Evolutionary conservation across 2,888 invertebrate species (phyloP).

Genomic region (Netelia inedita): DNA sequence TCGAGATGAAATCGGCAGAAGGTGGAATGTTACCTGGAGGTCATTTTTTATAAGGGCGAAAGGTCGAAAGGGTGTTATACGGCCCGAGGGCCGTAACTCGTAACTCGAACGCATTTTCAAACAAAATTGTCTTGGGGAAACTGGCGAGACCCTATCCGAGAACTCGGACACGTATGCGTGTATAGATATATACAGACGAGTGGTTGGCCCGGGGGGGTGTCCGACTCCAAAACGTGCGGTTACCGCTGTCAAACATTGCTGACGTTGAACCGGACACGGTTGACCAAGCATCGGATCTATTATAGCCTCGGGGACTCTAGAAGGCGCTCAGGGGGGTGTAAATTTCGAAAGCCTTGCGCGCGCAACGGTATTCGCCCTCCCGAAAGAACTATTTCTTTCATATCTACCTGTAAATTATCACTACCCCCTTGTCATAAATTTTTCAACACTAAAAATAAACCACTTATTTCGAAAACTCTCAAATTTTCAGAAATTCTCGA

Average conservation of each 20-base stretch:
- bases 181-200: neutral
- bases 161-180: neutral
- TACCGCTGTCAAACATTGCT: constrained; percentile 47
- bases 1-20: too few relatives aligned
- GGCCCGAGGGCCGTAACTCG: too few relatives aligned
- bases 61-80: too few relatives aligned
- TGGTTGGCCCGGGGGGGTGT: constrained; percentile 23
- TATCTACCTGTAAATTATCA: neutral
- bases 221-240: constrained; percentile 33
- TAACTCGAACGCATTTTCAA: too few relatives aligned
- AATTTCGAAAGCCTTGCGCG: constrained; percentile 54
- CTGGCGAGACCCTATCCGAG: too few relatives aligned
- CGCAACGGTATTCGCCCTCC: constrained; percentile 4
- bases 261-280: neutral
- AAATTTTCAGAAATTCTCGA: neutral
- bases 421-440: neutral
- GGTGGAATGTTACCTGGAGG: too few relatives aligned
- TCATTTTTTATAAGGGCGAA: too few relatives aligned
- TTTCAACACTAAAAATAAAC: neutral
- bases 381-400: constrained; percentile 17
- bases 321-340: constrained; percentile 26
- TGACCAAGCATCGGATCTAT: constrained; percentile 33
- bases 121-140: too few relatives aligned
- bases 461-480: neutral
- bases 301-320: constrained; percentile 47